phyloP scores from a whole-genome alignment of 2,113 vertebrate genomes.

The Gymnogyps californianus region DNA sequence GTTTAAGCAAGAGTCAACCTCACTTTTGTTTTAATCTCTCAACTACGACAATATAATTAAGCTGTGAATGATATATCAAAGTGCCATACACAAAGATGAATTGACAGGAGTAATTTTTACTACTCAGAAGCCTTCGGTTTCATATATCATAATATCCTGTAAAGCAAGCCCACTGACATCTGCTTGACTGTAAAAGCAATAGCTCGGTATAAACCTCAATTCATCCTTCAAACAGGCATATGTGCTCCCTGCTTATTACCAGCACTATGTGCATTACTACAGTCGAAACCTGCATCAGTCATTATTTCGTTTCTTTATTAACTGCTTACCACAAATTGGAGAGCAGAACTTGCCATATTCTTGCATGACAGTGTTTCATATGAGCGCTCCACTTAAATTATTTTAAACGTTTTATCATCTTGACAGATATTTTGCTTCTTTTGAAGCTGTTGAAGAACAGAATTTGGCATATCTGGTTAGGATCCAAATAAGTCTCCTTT shows the following conservation, averaged over 20 bases:
- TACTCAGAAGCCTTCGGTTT: conserved; percentile 25
- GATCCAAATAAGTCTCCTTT: neutral
- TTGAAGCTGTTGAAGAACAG: neutral
- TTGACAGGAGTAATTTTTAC: conserved; percentile 43
- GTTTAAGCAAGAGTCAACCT: conserved; percentile 21
- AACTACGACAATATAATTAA: conserved; percentile 64
- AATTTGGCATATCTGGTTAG: neutral
- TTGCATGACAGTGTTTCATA: neutral
- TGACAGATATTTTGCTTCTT: neutral
- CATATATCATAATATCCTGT: conserved; percentile 48
- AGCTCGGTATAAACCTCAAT: neutral
- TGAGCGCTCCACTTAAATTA: neutral
- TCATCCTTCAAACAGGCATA: conserved; percentile 3
- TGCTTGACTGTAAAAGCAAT: conserved; percentile 37
- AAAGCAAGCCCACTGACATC: conserved; percentile 40
- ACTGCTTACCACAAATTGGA: neutral
- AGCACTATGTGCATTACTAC: neutral
- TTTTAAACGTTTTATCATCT: neutral
- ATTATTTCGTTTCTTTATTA: neutral
- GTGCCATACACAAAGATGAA: conserved; percentile 41
- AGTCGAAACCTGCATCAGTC: neutral
- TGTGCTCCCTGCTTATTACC: neutral
- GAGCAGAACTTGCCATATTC: neutral
- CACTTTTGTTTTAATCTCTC: conserved; percentile 55
- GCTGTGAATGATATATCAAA: conserved; percentile 57